These are phyloP conservation scores for Dicranocentrus wangi DNA, from an alignment of 2,888 invertebrate species.

Conservation along the genomic window DNA sequence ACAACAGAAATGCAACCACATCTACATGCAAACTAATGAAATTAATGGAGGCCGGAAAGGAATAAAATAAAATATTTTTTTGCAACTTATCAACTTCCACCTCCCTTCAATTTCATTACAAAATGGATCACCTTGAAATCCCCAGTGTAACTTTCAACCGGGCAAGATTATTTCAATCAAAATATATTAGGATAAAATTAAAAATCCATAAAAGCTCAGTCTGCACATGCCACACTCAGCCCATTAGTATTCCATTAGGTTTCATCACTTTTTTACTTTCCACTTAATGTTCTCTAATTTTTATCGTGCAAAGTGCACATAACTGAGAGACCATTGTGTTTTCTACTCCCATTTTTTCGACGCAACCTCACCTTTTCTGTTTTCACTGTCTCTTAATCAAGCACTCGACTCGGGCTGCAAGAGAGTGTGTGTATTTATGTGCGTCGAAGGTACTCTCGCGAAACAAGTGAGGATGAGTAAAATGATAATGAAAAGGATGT, in stretches of 20 bases:
- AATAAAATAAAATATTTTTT: slow-evolving; percentile 6
- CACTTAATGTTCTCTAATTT: slow-evolving; percentile 16
- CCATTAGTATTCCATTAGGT: slow-evolving; percentile 19
- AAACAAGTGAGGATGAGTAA: slow-evolving; percentile 7
- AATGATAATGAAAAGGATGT: slow-evolving; percentile 23
- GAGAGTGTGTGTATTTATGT: not conserved
- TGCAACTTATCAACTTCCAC: not conserved
- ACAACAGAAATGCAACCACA: not conserved
- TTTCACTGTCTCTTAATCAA: not conserved
- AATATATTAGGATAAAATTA: slow-evolving; percentile 17
- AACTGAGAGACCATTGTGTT: not conserved
- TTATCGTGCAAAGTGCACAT: slow-evolving; percentile 11
- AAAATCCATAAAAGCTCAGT: slow-evolving; percentile 4
- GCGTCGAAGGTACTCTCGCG: not conserved
- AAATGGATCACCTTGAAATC: not conserved
- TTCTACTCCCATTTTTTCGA: not conserved
- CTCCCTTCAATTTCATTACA: not conserved
- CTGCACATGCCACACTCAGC: slow-evolving; percentile 12
- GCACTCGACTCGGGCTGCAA: not conserved
- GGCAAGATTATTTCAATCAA: slow-evolving; percentile 13
- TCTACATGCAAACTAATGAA: not conserved
- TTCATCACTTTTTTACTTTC: slow-evolving; percentile 23
- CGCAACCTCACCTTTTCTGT: not conserved
- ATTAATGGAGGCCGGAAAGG: slow-evolving; percentile 13
- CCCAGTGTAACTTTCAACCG: not conserved